A percentile compares a stretch with the other conserved stretches of the same genome.
phyloP scores from a whole-genome alignment of 2,113 vertebrate species.

The Colistium nudipinnis region DNA sequence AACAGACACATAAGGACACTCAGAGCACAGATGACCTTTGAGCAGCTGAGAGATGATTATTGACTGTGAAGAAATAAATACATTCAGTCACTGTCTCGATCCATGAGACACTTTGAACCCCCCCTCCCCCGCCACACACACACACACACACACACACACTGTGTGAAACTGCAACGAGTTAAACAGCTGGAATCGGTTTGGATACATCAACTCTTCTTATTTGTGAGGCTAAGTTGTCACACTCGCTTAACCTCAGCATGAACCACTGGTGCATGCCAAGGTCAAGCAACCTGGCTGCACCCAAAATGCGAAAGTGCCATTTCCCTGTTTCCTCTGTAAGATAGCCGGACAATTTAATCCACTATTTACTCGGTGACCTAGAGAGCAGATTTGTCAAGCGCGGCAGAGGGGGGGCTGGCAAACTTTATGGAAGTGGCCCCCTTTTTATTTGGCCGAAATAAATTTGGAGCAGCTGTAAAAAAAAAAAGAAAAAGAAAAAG shows the following conservation, averaged over 20 bases:
- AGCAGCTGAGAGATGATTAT: conserved; percentile 8
- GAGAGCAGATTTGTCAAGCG: conserved; percentile 17
- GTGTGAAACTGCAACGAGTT: conserved; percentile 7
- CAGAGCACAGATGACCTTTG: neutral
- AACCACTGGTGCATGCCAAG: neutral
- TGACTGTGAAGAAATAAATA: conserved; percentile 41
- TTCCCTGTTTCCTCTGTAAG: conserved; percentile 21
- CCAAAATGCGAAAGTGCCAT: conserved; percentile 25
- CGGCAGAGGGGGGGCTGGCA: conserved; percentile 16
- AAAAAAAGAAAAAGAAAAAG: conserved; percentile 31
- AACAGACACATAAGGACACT: conserved; percentile 27
- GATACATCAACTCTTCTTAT: conserved; percentile 23
- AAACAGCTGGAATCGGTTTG: conserved; percentile 31
- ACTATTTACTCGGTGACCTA: conserved; percentile 29
- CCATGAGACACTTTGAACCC: conserved; percentile 12
- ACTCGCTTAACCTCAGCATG: conserved; percentile 18
- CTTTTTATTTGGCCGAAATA: conserved; percentile 40
- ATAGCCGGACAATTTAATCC: conserved; percentile 41
- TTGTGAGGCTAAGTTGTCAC: conserved; percentile 26
- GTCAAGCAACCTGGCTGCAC: conserved; percentile 3
- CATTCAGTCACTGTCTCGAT: conserved; percentile 10
- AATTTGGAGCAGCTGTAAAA: conserved; percentile 38
- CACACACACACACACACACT: neutral
- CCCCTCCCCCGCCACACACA: too few relatives aligned
- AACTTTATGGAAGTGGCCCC: conserved; percentile 22